phyloP scores from a whole-genome alignment of 2,113 vertebrate genomes.

The Stegastes partitus region DNA sequence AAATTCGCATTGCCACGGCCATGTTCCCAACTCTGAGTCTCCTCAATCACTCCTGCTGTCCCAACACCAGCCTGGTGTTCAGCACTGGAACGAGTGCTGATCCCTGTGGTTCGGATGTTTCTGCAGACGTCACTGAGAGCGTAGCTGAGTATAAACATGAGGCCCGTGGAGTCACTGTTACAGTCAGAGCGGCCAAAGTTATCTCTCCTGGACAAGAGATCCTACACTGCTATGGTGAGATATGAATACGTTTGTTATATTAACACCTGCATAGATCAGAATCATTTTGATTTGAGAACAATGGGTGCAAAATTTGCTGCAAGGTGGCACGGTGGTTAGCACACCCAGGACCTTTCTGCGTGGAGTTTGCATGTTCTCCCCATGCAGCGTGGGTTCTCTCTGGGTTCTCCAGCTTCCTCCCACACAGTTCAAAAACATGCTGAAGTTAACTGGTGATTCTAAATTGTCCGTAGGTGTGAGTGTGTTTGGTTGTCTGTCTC shows the following conservation, averaged over 20 bases:
- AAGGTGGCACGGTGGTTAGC: too few relatives aligned
- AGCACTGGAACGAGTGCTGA: constrained; percentile 62
- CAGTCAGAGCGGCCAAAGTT: constrained; percentile 84
- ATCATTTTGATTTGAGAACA: not conserved
- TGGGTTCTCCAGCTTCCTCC: too few relatives aligned
- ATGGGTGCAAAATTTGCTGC: too few relatives aligned
- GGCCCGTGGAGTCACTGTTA: constrained; percentile 66
- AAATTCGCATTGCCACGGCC: constrained; percentile 90
- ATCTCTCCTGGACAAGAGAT: constrained; percentile 90
- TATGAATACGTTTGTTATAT: not conserved
- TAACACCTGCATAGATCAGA: not conserved
- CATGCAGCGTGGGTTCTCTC: too few relatives aligned
- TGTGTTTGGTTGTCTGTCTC: too few relatives aligned
- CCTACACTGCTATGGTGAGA: constrained; percentile 94
- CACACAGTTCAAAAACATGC: too few relatives aligned
- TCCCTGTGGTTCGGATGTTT: constrained; percentile 25
- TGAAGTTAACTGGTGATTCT: too few relatives aligned
- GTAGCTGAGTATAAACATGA: not conserved
- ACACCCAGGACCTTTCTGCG: too few relatives aligned
- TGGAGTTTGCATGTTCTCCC: too few relatives aligned
- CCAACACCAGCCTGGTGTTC: constrained; percentile 92
- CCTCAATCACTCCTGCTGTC: constrained; percentile 94
- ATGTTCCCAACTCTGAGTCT: constrained; percentile 93
- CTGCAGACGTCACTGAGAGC: constrained; percentile 18
- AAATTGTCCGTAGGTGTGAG: too few relatives aligned